These are phyloP conservation scores for Oscheius sp. DNA, from an alignment of 2,888 invertebrate genomes.

Conservation along the genomic window DNA sequence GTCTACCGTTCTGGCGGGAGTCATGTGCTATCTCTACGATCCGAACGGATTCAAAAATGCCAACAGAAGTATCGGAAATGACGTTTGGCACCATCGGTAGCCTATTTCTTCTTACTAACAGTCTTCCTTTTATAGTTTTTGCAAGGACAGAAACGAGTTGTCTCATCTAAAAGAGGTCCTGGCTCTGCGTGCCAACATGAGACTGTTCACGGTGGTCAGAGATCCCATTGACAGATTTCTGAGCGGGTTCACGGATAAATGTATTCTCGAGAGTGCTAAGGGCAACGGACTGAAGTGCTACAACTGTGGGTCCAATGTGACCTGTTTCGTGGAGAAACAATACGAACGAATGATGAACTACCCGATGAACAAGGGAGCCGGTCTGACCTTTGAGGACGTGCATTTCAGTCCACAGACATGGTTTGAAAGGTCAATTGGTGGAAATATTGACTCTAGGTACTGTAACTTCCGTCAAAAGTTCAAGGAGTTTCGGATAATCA, in stretches of 20 bases:
- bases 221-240: slow-evolving; percentile 60
- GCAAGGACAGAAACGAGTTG: slow-evolving; percentile 26
- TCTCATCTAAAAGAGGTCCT: neutral
- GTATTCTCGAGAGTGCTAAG: slow-evolving; percentile 29
- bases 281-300: slow-evolving; percentile 42
- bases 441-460: slow-evolving; percentile 7
- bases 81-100: slow-evolving; percentile 14
- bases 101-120: neutral
- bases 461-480: slow-evolving; percentile 14
- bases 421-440: neutral
- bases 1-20: slow-evolving; percentile 57
- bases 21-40: slow-evolving; percentile 54
- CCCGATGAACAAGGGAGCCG: slow-evolving; percentile 25
- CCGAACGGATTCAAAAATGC: slow-evolving; percentile 44
- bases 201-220: slow-evolving; percentile 50
- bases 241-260: slow-evolving; percentile 61
- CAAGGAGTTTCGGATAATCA: slow-evolving; percentile 6
- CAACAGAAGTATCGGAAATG: slow-evolving; percentile 40
- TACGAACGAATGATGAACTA: slow-evolving; percentile 43
- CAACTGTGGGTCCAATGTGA: slow-evolving; percentile 53
- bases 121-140: slow-evolving; percentile 7
- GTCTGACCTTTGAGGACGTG: slow-evolving; percentile 24
- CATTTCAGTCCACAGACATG: slow-evolving; percentile 33
- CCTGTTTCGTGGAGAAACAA: slow-evolving; percentile 59
- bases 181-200: neutral